A percentile compares a stretch with the other conserved stretches of the same genome.
phyloP scores from a whole-genome alignment of 2,113 vertebrate species.

The Columba janthina region DNA sequence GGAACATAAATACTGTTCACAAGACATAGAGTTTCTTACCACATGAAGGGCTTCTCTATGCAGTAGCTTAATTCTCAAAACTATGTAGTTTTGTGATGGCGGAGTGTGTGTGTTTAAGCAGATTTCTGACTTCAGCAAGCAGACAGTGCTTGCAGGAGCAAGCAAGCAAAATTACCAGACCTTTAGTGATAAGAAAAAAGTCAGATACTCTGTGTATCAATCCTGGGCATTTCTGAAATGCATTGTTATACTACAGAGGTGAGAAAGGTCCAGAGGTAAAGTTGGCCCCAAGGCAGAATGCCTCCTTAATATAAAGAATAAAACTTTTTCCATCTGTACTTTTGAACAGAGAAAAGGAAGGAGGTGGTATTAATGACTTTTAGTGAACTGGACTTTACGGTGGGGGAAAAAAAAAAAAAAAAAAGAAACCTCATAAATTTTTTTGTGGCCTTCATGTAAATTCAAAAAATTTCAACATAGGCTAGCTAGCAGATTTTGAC shows the following conservation, averaged over 20 bases:
- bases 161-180: background rate
- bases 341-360: background rate
- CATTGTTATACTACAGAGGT: background rate
- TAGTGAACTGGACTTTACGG: background rate
- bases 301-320: background rate
- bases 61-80: background rate
- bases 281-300: background rate
- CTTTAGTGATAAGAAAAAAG: background rate
- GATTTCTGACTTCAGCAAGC: background rate
- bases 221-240: background rate
- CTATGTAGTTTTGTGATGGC: background rate
- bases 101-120: background rate
- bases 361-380: background rate
- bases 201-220: background rate
- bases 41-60: background rate
- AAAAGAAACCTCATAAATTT: background rate
- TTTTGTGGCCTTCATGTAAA: background rate
- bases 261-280: background rate
- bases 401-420: background rate
- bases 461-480: background rate
- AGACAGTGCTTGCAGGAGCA: slow-evolving; percentile 7
- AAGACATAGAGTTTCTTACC: background rate
- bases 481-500: background rate
- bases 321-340: background rate
- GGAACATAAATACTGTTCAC: background rate